Base-by-base conservation (phyloP, 1,140 invertebrate species). In the Euschistus heros region DNA sequence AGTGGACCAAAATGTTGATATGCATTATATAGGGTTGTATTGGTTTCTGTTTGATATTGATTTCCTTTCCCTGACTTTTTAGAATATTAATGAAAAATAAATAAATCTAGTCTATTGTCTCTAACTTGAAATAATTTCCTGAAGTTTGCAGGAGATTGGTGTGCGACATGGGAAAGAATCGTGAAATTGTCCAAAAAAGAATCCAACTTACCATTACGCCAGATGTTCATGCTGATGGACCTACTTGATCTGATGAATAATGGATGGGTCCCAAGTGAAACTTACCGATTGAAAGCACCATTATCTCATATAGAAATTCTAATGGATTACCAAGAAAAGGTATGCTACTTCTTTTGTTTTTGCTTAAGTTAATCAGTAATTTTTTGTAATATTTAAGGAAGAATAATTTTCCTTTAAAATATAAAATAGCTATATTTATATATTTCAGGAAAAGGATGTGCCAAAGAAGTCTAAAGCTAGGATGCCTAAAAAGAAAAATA, bases 131-230 rank as follows among this genome's bases (percentile, higher is more conserved):
- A 37, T 37, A 37, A 57, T 24, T 57, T 57, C 15, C 54, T 44
- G 7, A 24, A 66, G 64, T 66, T 61, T 66, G 55, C 57, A 61
- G 59, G 22, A 8, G 64, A 66, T 30, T 66, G 64, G 64, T 61
- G 33, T 26, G 33, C 59, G 5, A 47, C 46, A 2, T 66, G 64
- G 64, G 64, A 66, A 17, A 66, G 64, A 27, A 66, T 66, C 18
- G 33, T 61, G 1, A 26, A 47, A 22, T 50, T 66, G 26, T 66
- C 64, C 17, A 60, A 66, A 22, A 66, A 55, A 55, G 55, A 66
- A 66, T n/a, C 30, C 10, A 42, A 42, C 17, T 22, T 66, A 46
- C 64, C 55, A 14, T 26, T 47, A 3, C 20, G 64, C 5, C 55
- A 44, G 30, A 44, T 57, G 27, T 66, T 66, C 27, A 55, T 66